Evolutionary conservation across 2,797 vertebrate species (phyloP).

Genomic region (Lophotriccus pileatus): DNA sequence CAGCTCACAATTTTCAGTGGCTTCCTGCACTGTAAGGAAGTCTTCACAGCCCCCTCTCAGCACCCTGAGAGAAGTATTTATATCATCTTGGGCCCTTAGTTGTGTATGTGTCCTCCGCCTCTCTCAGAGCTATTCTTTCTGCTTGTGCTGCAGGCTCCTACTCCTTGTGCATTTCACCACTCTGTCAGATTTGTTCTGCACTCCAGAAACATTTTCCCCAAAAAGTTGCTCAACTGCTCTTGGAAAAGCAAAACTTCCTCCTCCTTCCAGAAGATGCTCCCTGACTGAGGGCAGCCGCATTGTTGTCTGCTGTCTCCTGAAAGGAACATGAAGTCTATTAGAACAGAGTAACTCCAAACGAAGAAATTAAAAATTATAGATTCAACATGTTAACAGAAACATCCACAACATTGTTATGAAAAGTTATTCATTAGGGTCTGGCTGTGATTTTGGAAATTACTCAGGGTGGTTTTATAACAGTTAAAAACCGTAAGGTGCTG

Average conservation of each 20-base stretch:
- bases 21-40: not conserved
- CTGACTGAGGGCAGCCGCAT: not conserved
- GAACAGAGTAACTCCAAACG: not conserved
- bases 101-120: not conserved
- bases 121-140: not conserved
- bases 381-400: constrained; percentile 15
- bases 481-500: constrained; percentile 33
- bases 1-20: not conserved
- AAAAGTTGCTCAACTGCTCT: constrained; percentile 35
- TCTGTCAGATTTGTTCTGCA: not conserved
- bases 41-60: not conserved
- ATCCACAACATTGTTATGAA: constrained; percentile 28
- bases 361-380: not conserved
- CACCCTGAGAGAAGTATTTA: not conserved
- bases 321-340: constrained; percentile 8
- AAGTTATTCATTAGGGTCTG: constrained; percentile 41
- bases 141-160: not conserved
- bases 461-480: constrained; percentile 25
- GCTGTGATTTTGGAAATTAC: constrained; percentile 50
- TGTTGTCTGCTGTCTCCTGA: constrained; percentile 44
- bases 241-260: constrained; percentile 7
- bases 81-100: not conserved
- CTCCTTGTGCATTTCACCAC: not conserved
- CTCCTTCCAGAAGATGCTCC: not conserved
- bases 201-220: not conserved